Evolutionary conservation across 1,140 invertebrate species (phyloP).

Genomic region (Papilio aristodemus): DNA sequence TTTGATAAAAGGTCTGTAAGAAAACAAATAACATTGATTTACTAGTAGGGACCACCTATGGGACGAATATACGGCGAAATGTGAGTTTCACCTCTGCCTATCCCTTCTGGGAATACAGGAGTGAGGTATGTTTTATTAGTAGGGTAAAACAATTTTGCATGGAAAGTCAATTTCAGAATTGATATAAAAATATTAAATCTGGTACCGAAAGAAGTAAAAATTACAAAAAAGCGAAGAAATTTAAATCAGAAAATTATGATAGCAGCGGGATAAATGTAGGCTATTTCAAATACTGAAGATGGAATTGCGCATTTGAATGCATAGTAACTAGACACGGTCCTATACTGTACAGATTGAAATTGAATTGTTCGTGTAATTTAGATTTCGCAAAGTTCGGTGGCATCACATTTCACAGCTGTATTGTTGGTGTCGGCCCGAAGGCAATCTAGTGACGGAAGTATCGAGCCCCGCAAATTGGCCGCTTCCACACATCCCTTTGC

Average conservation of each 20-base stretch:
- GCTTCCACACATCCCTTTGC: slow-evolving; percentile 14
- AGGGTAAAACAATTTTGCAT: too few relatives aligned
- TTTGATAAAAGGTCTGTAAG: neutral
- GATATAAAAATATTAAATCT: too few relatives aligned
- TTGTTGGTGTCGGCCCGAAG: neutral
- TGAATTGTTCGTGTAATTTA: slow-evolving; percentile 1
- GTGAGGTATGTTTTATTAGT: too few relatives aligned
- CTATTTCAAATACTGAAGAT: neutral
- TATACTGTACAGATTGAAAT: neutral
- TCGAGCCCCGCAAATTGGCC: slow-evolving; percentile 14
- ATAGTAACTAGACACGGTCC: neutral
- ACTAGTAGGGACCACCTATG: too few relatives aligned
- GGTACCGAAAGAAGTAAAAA: too few relatives aligned
- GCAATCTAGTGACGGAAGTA: slow-evolving; percentile 10
- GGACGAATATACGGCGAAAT: too few relatives aligned
- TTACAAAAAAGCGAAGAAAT: neutral
- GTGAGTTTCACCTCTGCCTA: too few relatives aligned
- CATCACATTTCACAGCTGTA: neutral
- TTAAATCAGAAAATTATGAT: neutral
- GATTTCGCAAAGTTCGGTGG: slow-evolving; percentile 3
- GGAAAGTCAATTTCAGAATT: too few relatives aligned
- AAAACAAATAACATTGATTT: too few relatives aligned
- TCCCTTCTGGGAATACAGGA: too few relatives aligned
- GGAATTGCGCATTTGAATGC: slow-evolving; percentile 11
- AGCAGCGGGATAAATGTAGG: neutral